These are phyloP conservation scores for Poicephalus gulielmi DNA, from an alignment of 2,113 vertebrate genomes.

Conservation along the genomic window DNA sequence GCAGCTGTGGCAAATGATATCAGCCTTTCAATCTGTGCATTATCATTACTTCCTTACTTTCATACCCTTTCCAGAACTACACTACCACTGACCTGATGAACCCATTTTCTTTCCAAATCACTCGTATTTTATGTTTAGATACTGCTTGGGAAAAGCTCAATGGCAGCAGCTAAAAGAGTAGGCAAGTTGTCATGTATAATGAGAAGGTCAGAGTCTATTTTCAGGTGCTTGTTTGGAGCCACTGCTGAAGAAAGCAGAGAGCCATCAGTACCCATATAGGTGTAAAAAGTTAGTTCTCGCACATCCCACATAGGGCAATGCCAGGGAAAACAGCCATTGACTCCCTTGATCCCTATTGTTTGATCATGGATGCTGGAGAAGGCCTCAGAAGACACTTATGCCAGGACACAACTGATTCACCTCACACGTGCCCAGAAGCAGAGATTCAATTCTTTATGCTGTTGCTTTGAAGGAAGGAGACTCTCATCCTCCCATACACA, in stretches of 20 bases:
- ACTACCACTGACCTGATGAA: conserved; percentile 40
- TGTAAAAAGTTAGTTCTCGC: not conserved
- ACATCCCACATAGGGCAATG: not conserved
- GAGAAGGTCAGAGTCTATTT: conserved; percentile 11
- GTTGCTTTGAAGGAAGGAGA: not conserved
- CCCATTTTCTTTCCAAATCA: conserved; percentile 46
- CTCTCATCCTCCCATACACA: not conserved
- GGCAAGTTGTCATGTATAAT: not conserved
- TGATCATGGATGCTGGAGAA: not conserved
- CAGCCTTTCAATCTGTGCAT: not conserved
- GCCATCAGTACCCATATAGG: not conserved
- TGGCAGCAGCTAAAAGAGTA: not conserved
- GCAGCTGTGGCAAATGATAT: conserved; percentile 19
- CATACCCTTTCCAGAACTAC: conserved; percentile 38
- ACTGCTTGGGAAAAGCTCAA: conserved; percentile 35
- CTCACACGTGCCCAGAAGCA: not conserved
- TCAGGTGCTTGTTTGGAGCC: not conserved
- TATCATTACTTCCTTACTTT: conserved; percentile 37
- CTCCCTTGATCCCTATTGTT: not conserved
- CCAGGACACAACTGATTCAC: not conserved
- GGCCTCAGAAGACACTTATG: not conserved
- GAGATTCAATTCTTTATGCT: not conserved
- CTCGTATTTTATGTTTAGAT: conserved; percentile 23
- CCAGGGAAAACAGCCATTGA: not conserved
- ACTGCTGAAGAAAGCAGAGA: not conserved